Evolutionary conservation across 2,797 vertebrate genomes (phyloP).

Genomic region (Sebastes wilsoni): DNA sequence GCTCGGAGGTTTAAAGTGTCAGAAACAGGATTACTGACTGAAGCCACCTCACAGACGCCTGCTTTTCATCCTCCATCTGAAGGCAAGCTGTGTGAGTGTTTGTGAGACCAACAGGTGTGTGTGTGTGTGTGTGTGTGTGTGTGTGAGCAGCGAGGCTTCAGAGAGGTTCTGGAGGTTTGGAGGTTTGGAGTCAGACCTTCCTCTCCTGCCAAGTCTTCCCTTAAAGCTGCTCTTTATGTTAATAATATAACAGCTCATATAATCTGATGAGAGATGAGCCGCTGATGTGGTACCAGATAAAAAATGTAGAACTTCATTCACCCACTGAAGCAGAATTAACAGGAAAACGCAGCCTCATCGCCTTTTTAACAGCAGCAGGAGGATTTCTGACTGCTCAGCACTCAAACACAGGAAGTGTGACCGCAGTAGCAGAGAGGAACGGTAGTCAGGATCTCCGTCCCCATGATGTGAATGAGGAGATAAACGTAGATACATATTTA

Average conservation of each 20-base stretch:
- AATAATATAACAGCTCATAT: conserved; percentile 38
- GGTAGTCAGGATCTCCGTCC: background rate
- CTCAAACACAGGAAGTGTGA: background rate
- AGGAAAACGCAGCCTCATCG: conserved; percentile 17
- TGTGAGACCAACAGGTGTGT: background rate
- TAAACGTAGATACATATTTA: too few relatives aligned
- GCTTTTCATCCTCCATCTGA: background rate
- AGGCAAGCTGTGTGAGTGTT: background rate
- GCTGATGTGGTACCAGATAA: background rate
- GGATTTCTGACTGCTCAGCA: conserved; percentile 5
- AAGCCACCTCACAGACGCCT: background rate
- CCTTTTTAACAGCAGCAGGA: background rate
- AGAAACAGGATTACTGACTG: conserved; percentile 16
- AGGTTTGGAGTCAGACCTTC: too few relatives aligned
- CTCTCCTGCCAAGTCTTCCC: background rate
- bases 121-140: background rate
- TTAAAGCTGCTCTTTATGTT: conserved; percentile 17
- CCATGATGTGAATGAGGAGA: background rate
- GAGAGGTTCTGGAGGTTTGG: too few relatives aligned
- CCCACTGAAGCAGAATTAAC: conserved; percentile 21
- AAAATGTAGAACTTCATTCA: conserved; percentile 5
- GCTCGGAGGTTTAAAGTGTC: background rate
- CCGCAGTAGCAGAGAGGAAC: background rate
- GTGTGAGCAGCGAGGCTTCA: background rate
- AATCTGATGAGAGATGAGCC: conserved; percentile 13